Evolutionary conservation across 2,888 invertebrate genomes (phyloP), one percentile per base, ranked within the genome.

Genomic region (Philereme transversata): DNA sequence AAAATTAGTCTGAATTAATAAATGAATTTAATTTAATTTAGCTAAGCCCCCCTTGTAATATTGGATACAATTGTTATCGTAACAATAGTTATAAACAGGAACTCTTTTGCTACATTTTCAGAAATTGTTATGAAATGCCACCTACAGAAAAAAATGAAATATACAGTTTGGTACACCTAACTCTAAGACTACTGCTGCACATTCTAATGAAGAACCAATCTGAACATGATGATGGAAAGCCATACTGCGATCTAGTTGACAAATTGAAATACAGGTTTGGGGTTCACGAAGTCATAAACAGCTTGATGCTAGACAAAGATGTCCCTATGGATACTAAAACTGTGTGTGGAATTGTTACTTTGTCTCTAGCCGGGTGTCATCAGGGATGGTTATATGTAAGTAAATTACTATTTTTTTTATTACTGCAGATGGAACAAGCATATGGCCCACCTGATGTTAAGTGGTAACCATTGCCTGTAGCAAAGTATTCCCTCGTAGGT

Each of bases 261-360:
- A 11, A 22, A 50, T 10, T 50, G 9, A 8, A 10, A 40, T 9
- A 10, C 4, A 7, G 36, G 22, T 22, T 22, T 22, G 22, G 22
- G 22, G 44, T 44, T 10, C 22, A 8, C 3, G 0, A 5, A 8
- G 65, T 62, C 66, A 74, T 88, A 4, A 76, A 85, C 35, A 54
- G 79, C 4, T 65, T 93, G 5, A 74, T 94, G 59, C 79, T 81
- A 50, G 82, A 94, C 69, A 82, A 84, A 4, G 93, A 94, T 61
- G 87, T 94, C 2, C 94, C 94, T 0, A 94, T 95, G 93, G 95
- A 96, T 72, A 93, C 94, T 0, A 95, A 95, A 74, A 93, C 93
- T 5, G 94, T 95, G 71, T 93, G 93, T 65, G 95, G 94, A 0
- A 90, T 95, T 43, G 76, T 95, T 10, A 86, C 92, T 58, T 82